phyloP scores from a whole-genome alignment of 1,140 invertebrate genomes.

The Acyrthosiphon pisum region DNA sequence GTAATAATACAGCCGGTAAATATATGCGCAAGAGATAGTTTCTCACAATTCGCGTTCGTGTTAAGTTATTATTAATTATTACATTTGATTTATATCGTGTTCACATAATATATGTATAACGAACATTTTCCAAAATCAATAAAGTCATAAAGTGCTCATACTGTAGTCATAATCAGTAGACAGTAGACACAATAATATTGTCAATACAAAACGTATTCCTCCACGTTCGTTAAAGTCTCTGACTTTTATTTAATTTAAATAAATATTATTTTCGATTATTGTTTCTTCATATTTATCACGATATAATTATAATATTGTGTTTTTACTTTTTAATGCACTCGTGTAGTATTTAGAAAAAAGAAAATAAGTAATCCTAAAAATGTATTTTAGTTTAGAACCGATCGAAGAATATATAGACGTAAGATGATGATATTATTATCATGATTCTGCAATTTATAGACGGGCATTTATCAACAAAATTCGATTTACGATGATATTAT shows the following conservation, averaged over 20 bases:
- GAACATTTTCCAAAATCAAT: neutral
- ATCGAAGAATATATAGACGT: neutral
- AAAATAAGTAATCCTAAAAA: neutral
- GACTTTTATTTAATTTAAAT: neutral
- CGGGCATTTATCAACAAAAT: neutral
- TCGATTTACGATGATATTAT: neutral
- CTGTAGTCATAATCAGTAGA: neutral
- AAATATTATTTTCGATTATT: no score
- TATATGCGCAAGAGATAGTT: neutral
- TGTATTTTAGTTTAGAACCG: neutral
- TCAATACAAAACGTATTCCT: neutral
- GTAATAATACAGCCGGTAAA: conserved; percentile 10
- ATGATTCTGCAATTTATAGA: neutral
- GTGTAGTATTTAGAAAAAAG: neutral
- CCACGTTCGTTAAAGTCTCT: neutral
- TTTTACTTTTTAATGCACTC: neutral
- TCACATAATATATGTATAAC: neutral
- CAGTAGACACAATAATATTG: no score
- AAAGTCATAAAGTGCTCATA: neutral
- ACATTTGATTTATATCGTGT: no score
- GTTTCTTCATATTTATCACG: neutral
- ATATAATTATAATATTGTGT: neutral
- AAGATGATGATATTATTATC: neutral
- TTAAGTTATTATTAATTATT: neutral
- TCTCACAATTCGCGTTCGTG: neutral